These are phyloP conservation scores for Drosophila rufa DNA, from an alignment of 1,140 invertebrate genomes.

Conservation along the genomic window DNA sequence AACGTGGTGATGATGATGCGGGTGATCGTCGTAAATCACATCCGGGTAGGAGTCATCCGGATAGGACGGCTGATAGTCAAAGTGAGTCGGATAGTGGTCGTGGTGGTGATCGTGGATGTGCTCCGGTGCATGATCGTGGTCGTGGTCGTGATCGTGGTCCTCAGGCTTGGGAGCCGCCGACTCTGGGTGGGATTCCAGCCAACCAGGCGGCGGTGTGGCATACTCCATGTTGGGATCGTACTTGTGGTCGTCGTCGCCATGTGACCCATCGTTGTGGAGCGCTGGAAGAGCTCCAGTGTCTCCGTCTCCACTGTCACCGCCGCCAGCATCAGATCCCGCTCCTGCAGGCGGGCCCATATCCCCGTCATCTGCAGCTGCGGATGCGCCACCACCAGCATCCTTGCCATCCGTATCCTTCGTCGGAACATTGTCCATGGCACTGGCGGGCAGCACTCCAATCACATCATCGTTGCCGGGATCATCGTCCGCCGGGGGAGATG, in stretches of 20 bases:
- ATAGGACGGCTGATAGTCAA: slow-evolving; percentile 51
- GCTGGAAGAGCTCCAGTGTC: slow-evolving; percentile 39
- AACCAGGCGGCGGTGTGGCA: slow-evolving; percentile 78
- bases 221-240: slow-evolving; percentile 80
- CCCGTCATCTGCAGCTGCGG: slow-evolving; percentile 6
- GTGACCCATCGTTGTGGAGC: slow-evolving; percentile 46
- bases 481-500: slow-evolving; percentile 44
- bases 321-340: slow-evolving; percentile 15
- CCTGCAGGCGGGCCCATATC: slow-evolving; percentile 24
- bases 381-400: slow-evolving; percentile 39
- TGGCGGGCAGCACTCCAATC: slow-evolving; percentile 77
- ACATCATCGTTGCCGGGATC: slow-evolving; percentile 66
- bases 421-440: slow-evolving; percentile 67
- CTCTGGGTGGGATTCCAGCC: slow-evolving; percentile 75
- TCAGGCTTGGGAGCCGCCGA: slow-evolving; percentile 57
- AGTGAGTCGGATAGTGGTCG: slow-evolving; percentile 51
- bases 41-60: slow-evolving; percentile 53
- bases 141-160: slow-evolving; percentile 45
- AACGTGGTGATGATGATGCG: slow-evolving; percentile 82
- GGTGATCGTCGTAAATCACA: slow-evolving; percentile 74
- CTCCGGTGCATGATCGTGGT: slow-evolving; percentile 42
- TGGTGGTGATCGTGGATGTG: slow-evolving; percentile 70
- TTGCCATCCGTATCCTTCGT: slow-evolving; percentile 47
- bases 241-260: slow-evolving; percentile 56
- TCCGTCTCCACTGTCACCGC: slow-evolving; percentile 19